Percentiles rank a stretch among this genome's conserved stretches.
These are phyloP conservation scores for Nycticryphes semicollaris DNA, from an alignment of 2,113 vertebrate species.

Conservation along the genomic window DNA sequence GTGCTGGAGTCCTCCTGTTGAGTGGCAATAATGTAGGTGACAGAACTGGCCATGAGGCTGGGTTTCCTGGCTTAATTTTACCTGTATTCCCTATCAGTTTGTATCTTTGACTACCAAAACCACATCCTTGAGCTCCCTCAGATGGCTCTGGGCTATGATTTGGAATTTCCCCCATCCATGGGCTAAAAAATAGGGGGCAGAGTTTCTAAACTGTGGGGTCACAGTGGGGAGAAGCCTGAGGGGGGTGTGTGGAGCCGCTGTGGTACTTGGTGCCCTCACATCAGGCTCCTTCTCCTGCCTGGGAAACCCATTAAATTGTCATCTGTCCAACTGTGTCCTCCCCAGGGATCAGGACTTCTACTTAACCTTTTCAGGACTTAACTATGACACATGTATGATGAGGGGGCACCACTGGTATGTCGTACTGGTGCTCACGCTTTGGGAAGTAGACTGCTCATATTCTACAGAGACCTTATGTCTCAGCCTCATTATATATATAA, in stretches of 20 bases:
- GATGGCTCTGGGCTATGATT: not conserved
- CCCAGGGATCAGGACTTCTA: not conserved
- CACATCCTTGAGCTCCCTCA: not conserved
- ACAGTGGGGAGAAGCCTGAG: not conserved
- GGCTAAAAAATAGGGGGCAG: not conserved
- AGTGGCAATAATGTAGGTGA: not conserved
- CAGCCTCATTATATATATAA: not conserved
- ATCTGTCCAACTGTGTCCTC: not conserved
- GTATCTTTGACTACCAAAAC: not conserved
- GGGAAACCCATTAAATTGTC: not conserved
- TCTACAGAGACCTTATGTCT: accelerated
- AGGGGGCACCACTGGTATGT: not conserved
- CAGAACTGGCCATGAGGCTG: not conserved
- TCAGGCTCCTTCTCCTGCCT: not conserved
- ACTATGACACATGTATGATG: accelerated
- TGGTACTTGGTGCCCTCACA: accelerated
- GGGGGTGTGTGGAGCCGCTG: not conserved
- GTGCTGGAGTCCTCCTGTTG: not conserved
- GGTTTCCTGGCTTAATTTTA: not conserved
- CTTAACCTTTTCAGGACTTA: not conserved
- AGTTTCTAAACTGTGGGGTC: accelerated
- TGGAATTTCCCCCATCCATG: accelerated
- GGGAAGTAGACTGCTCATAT: not conserved
- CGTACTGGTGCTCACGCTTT: not conserved
- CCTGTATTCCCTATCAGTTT: not conserved